Base-by-base conservation (phyloP, 2,113 vertebrate genomes). In the Peromyscus polionotus region DNA sequence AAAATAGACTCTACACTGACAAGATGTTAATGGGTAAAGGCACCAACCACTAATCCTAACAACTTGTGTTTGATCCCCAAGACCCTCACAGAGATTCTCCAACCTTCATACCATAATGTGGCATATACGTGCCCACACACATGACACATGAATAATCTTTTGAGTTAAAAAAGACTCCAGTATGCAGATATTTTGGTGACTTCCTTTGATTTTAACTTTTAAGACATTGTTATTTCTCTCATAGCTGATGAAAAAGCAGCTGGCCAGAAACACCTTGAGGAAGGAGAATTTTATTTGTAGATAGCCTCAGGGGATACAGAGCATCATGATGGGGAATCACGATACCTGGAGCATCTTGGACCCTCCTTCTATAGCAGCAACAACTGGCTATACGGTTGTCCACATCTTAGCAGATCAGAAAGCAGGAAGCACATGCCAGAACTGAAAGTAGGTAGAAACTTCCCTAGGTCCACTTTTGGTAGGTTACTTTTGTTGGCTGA, bases 191-290 rank as follows among this genome's bases (percentile, higher is more conserved):
- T 39, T 89, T 65, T 76, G 12, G 33, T 84, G 28, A 90, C 54
- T 93, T 93, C 28, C 72, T 61, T 36, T 83, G 87, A 92, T 48
- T 92, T 96, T 87, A 96, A 88, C 28, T 92, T 84, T 83, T 86
- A 33, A 19, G 7, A 48, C 24, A 20, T 20, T 31, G 61, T 45
- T 45, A 45, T 7, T 85, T 65, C 28, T 48, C 39, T 33, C 26
- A 48, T 12, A 63, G n/a, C 16, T 33, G 16, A 45, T 20, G 28
- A 2, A 33, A 86, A 86, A 45, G 16, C 19, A 48, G 4, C 39
- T 67, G 61, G 16, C 8, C 26, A 65, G 14, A 85, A 33, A 48
- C 9, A 48, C 7, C 39, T 20, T 20, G 8, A 45, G 39, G 59
- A 42, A 65, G 24, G 3, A 63, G 81, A 65, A 7, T 24, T 10